Evolutionary conservation across 2,888 invertebrate species (phyloP), one percentile per base, ranked within the genome.

Genomic region (Acrobasis suavella): DNA sequence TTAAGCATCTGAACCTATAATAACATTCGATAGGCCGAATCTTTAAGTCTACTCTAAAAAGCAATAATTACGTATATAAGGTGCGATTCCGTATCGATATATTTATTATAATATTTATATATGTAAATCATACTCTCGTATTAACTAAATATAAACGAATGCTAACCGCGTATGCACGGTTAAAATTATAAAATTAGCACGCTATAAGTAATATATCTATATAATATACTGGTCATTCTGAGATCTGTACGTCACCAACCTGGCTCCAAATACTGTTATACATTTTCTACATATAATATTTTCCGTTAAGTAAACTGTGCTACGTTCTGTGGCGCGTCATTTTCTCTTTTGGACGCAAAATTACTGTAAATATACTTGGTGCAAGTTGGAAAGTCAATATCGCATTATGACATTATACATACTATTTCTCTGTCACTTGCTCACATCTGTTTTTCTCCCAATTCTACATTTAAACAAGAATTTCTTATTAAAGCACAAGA

Each of bases 151-250:
- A 65, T 70, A 69, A 75, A 72, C 74, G 76, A 75, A 72, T 74
- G 62, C 66, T 70, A 69, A 80, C 77, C 65, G 70, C 71, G 69
- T 82, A 86, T 82, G 81, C 83, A 81, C 80, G 82, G 70, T 81
- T 81, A 78, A 82, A 81, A 77, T 81, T 74, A 81, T 75, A 71
- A 78, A 77, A 81, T 78, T 77, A 80, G 81, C 81, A 80, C 78
- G 74, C 80, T 83, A 80, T 67, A 22, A 22, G 22, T 22, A 66
- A 70, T 71, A 70, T 66, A 67, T 70, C 68, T 73, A 76, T 78
- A 78, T 76, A 77, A 76, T 86, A 90, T 89, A 91, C 91, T 90
- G 91, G 91, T 91, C 91, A 75, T 85, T 87, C 84, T 90, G 91
- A 91, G 91, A 91, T 91, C 91, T 87, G 85, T 80, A 76, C 82